phyloP scores from a whole-genome alignment of 1,140 invertebrate species.

The Eriocheir sinensis region DNA sequence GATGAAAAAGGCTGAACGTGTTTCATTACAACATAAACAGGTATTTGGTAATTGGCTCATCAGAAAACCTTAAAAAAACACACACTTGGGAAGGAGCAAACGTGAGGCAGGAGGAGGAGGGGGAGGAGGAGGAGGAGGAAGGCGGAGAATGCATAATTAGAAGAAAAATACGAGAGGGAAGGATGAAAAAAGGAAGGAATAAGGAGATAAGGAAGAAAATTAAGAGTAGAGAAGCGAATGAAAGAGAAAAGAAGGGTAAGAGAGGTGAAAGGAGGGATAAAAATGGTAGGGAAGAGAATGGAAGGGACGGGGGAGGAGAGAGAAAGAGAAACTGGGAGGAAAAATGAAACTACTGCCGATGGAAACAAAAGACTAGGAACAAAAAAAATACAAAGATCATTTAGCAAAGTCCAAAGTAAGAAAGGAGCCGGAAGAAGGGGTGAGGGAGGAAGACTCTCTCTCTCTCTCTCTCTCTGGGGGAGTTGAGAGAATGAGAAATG shows the following conservation, averaged over 20 bases:
- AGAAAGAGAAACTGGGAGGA: background rate
- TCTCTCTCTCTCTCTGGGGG: too few species aligned
- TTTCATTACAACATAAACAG: slow-evolving; percentile 12
- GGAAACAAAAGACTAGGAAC: background rate
- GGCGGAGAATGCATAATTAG: too few species aligned
- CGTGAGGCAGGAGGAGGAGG: background rate
- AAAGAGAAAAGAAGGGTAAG: background rate
- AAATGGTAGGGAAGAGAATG: background rate
- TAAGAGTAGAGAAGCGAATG: background rate
- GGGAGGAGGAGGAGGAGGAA: background rate
- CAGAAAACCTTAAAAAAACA: background rate
- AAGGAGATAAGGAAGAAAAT: background rate
- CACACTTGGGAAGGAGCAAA: background rate
- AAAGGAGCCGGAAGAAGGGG: background rate
- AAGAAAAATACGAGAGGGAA: background rate
- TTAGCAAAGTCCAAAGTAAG: background rate
- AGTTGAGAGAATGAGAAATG: too few species aligned
- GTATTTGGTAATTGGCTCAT: slow-evolving; percentile 5
- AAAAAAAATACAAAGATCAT: background rate
- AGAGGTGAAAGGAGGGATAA: background rate
- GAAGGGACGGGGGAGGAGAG: too few species aligned
- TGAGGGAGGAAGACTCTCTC: background rate
- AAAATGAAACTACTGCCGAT: background rate
- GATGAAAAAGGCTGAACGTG: background rate
- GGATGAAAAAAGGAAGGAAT: background rate